phyloP scores from a whole-genome alignment of 1,140 invertebrate species.

The Trichomalopsis sarcophagae region DNA sequence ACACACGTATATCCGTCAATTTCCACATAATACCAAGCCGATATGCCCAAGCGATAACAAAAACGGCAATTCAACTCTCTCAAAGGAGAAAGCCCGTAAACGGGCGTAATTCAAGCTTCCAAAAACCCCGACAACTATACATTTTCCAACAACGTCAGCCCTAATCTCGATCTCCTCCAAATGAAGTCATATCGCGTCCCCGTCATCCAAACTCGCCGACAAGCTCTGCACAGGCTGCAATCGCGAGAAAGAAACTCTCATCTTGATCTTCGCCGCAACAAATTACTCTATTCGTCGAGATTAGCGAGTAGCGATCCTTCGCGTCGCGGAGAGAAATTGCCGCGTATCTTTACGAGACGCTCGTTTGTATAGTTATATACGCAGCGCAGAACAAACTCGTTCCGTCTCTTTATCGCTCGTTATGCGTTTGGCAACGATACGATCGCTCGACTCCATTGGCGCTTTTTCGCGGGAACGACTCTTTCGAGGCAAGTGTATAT shows the following conservation, averaged over 20 bases:
- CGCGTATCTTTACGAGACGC: constrained; percentile 27
- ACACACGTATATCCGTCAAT: no score
- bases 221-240: not conserved
- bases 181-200: not conserved
- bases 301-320: not conserved
- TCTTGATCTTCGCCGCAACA: not conserved
- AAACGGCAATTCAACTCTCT: no score
- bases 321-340: not conserved
- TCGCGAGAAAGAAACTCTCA: not conserved
- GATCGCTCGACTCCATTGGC: not conserved
- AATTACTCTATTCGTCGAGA: not conserved
- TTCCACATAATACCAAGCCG: no score
- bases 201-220: not conserved
- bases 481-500: not conserved
- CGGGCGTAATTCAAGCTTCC: no score
- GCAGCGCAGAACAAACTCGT: not conserved
- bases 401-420: constrained; percentile 23
- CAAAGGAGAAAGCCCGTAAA: no score
- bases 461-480: constrained; percentile 14
- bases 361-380: not conserved
- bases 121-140: no score
- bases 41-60: no score
- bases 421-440: constrained; percentile 23
- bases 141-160: not conserved
- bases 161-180: not conserved